Percentiles rank a stretch among this genome's conserved stretches.
phyloP scores from a whole-genome alignment of 1,140 invertebrate species.

The Nomia melanderi region DNA sequence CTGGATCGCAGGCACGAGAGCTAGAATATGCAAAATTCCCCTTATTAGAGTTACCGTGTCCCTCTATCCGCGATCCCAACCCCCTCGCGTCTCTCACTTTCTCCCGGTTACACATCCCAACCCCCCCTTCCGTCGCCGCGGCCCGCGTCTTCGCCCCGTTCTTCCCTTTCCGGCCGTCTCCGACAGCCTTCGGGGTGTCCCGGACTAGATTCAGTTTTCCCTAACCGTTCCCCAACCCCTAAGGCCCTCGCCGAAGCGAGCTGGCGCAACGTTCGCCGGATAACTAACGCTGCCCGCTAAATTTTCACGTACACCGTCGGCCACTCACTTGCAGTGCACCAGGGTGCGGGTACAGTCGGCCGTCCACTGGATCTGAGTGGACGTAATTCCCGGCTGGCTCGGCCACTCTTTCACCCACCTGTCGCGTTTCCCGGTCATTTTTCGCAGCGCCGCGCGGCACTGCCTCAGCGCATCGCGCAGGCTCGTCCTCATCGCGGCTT shows the following conservation, averaged over 20 bases:
- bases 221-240: neutral
- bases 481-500: slow-evolving; percentile 84
- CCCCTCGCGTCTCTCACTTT: slow-evolving; percentile 5
- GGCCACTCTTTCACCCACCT: slow-evolving; percentile 88
- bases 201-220: slow-evolving; percentile 9
- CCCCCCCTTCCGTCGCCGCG: neutral
- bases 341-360: slow-evolving; percentile 87
- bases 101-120: neutral
- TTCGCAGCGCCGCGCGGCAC: slow-evolving; percentile 84
- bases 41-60: slow-evolving; percentile 75
- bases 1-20: slow-evolving; percentile 59
- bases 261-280: neutral
- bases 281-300: slow-evolving; percentile 52
- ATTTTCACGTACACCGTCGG: slow-evolving; percentile 36
- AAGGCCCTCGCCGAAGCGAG: no score
- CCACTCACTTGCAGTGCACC: slow-evolving; percentile 83
- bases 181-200: neutral
- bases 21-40: slow-evolving; percentile 78
- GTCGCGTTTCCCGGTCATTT: slow-evolving; percentile 86
- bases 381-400: slow-evolving; percentile 87
- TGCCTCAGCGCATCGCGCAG: slow-evolving; percentile 82
- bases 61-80: slow-evolving; percentile 38
- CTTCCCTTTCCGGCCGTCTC: slow-evolving; percentile 18
- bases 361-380: slow-evolving; percentile 90
- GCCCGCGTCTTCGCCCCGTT: slow-evolving; percentile 24